Evolutionary conservation across 2,888 invertebrate genomes (phyloP).

Genomic region (Trachelus tabidus): DNA sequence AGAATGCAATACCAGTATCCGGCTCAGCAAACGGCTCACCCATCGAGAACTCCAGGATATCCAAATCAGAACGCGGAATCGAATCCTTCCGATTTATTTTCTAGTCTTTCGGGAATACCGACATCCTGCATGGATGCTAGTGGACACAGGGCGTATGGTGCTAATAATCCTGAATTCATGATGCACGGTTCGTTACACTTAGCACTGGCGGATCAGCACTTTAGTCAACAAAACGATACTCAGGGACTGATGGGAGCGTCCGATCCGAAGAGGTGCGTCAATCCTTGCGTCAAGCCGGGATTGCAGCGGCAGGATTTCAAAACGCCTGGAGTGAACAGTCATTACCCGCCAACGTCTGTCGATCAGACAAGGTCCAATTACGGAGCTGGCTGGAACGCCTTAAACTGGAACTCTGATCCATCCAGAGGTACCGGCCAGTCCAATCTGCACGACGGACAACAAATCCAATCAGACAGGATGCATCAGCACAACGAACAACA

Average conservation of each 20-base stretch:
- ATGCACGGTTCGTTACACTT: conserved; percentile 22
- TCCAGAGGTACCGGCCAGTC: conserved; percentile 31
- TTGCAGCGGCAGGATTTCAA: conserved; percentile 40
- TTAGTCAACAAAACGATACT: conserved; percentile 22
- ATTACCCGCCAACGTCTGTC: conserved; percentile 33
- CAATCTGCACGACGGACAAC: conserved; percentile 24
- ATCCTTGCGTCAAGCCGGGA: conserved; percentile 18
- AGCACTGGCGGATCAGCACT: conserved; percentile 22
- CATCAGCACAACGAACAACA: conserved; percentile 34
- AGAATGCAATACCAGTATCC: conserved; percentile 38
- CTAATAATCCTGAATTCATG: conserved; percentile 25
- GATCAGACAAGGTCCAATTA: conserved; percentile 37
- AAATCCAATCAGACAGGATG: conserved; percentile 15
- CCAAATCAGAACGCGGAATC: conserved; percentile 19
- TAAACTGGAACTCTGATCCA: conserved; percentile 43
- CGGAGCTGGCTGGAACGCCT: conserved; percentile 43
- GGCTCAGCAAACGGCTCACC: conserved; percentile 32
- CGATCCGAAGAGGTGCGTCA: conserved; percentile 35
- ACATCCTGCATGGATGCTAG: conserved; percentile 24
- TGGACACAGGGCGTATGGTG: conserved; percentile 24
- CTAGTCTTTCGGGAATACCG: conserved; percentile 21
- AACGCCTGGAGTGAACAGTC: conserved; percentile 26
- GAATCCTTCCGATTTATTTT: conserved; percentile 24
- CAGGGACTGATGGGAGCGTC: conserved; percentile 27
- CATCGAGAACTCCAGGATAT: conserved; percentile 29